Conservation (phyloP, 2,113 vertebrate genomes). For the Gnathonemus echidnorhynchus region DNA sequence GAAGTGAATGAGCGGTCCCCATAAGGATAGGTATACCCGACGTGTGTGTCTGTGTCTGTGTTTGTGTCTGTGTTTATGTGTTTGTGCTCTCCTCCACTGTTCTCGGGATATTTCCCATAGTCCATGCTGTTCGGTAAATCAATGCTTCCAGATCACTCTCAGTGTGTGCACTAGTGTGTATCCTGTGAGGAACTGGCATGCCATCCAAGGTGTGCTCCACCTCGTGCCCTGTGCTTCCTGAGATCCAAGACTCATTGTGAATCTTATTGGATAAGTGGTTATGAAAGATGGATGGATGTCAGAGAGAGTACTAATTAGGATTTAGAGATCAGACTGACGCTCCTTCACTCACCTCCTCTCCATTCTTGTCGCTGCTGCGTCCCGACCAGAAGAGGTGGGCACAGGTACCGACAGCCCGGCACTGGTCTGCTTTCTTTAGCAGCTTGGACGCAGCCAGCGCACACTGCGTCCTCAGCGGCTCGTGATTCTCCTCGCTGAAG, state of each 20-base stretch:
- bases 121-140: neutral
- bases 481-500: slow-evolving; percentile 96
- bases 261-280: neutral
- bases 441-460: slow-evolving; percentile 93
- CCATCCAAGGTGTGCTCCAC: neutral
- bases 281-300: neutral
- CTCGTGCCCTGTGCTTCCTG: neutral
- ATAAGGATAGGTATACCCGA: too few species aligned
- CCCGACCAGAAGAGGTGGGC: slow-evolving; percentile 97
- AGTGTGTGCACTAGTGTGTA: neutral
- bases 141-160: neutral
- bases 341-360: slow-evolving; percentile 76
- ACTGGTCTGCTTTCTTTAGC: slow-evolving; percentile 95
- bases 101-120: neutral
- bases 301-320: neutral
- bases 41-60: neutral
- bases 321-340: neutral
- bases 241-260: neutral
- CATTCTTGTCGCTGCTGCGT: slow-evolving; percentile 86
- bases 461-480: slow-evolving; percentile 92
- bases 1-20: too few species aligned
- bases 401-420: slow-evolving; percentile 90
- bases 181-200: neutral
- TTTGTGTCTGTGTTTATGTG: neutral
- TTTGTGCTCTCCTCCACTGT: neutral